Percentiles rank a stretch among this genome's conserved stretches.
phyloP scores from a whole-genome alignment of 2,113 vertebrate genomes.

The Glareola pratincola region DNA sequence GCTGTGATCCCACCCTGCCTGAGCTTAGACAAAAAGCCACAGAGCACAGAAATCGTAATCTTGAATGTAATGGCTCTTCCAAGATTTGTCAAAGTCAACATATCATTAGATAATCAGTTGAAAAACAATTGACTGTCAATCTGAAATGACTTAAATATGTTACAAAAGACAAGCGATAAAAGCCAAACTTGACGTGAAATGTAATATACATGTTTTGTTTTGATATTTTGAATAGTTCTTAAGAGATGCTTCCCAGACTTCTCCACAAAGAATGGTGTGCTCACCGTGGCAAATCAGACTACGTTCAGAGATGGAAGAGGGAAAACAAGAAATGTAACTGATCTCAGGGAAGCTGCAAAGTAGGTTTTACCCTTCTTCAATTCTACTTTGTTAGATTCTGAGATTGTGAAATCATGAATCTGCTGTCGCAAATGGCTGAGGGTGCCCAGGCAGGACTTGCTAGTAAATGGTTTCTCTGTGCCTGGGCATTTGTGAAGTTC shows the following conservation, averaged over 20 bases:
- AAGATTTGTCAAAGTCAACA: background rate
- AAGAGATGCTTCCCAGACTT: constrained; percentile 96
- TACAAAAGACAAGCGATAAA: background rate
- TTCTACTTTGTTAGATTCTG: background rate
- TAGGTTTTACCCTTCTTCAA: constrained; percentile 70
- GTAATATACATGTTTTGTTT: constrained; percentile 14
- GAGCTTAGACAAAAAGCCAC: background rate
- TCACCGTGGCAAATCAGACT: constrained; percentile 85
- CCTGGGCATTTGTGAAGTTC: background rate
- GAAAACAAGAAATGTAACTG: constrained; percentile 78
- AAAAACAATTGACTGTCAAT: background rate
- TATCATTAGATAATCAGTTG: background rate
- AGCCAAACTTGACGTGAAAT: background rate
- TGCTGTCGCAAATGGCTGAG: background rate
- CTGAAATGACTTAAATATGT: background rate
- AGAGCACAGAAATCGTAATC: background rate
- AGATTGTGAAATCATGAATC: background rate
- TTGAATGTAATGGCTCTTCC: background rate
- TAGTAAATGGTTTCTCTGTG: background rate
- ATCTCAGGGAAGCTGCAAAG: constrained; percentile 88
- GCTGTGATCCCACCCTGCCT: background rate
- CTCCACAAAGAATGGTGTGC: constrained; percentile 82
- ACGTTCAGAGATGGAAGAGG: constrained; percentile 85
- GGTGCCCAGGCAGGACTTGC: background rate
- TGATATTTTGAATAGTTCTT: constrained; percentile 80